Conservation (phyloP, 2,797 vertebrate species). For the Ctenopoma kingsleyae region DNA sequence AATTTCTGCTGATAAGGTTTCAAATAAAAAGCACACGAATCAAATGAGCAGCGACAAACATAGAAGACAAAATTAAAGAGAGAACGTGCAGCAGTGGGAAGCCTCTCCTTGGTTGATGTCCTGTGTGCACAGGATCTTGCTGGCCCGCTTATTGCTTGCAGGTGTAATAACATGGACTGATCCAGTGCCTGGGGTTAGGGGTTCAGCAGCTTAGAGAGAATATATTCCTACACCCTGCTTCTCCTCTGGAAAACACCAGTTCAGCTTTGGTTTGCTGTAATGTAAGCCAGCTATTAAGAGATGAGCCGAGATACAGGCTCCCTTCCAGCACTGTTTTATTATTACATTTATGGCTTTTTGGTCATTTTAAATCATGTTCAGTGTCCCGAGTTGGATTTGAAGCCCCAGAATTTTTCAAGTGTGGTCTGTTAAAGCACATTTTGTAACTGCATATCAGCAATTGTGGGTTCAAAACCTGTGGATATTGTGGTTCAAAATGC, state of each 20-base stretch:
- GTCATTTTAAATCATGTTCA: slow-evolving; percentile 27
- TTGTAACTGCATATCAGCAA: background rate
- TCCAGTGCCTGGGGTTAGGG: slow-evolving; percentile 42
- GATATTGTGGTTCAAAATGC: background rate
- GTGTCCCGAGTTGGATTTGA: background rate
- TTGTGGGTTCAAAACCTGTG: background rate
- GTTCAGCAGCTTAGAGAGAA: slow-evolving; percentile 40
- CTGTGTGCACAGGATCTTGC: slow-evolving; percentile 27
- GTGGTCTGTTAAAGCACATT: background rate
- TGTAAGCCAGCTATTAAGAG: slow-evolving; percentile 28
- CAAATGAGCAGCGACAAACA: background rate
- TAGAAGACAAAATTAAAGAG: slow-evolving; percentile 1
- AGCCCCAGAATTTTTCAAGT: background rate
- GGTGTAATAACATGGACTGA: slow-evolving; percentile 78
- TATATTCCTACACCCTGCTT: slow-evolving; percentile 27
- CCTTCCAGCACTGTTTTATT: slow-evolving; percentile 19
- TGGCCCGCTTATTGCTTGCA: slow-evolving; percentile 73
- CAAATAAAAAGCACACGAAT: slow-evolving; percentile 15
- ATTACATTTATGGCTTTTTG: slow-evolving; percentile 11
- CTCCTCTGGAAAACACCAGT: slow-evolving; percentile 43
- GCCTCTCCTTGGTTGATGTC: slow-evolving; percentile 38
- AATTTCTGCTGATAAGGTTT: slow-evolving; percentile 26
- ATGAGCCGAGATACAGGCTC: background rate
- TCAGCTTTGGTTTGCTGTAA: slow-evolving; percentile 30
- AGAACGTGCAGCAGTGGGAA: slow-evolving; percentile 18